phyloP scores from a whole-genome alignment of 2,797 vertebrate species.

The Platyrinchus mystaceus region DNA sequence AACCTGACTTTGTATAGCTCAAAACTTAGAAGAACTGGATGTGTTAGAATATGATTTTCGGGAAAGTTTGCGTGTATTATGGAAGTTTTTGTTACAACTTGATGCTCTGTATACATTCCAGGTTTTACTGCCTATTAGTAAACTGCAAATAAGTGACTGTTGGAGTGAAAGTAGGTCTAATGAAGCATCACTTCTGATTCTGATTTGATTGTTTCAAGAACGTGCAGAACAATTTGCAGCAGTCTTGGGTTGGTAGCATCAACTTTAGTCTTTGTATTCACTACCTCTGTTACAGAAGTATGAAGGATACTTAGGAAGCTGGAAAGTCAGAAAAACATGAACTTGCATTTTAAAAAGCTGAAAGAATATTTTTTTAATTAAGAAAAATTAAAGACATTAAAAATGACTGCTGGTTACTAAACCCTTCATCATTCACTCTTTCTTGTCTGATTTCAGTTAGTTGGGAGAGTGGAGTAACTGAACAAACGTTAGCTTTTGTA shows the following conservation, averaged over 20 bases:
- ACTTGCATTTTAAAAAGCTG: not conserved
- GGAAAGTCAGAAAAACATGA: not conserved
- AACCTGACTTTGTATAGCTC: not conserved
- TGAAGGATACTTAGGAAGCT: not conserved
- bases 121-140: not conserved
- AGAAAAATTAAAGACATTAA: not conserved
- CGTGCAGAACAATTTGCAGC: not conserved
- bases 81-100: not conserved
- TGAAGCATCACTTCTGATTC: not conserved
- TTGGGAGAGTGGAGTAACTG: not conserved
- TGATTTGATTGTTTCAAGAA: not conserved
- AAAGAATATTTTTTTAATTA: not conserved
- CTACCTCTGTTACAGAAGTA: not conserved
- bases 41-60: not conserved
- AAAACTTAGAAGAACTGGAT: not conserved
- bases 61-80: not conserved
- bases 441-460: not conserved
- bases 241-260: not conserved
- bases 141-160: not conserved
- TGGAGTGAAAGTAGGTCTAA: not conserved
- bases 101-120: not conserved
- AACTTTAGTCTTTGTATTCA: not conserved
- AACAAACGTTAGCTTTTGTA: not conserved
- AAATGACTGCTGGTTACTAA: not conserved
- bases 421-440: not conserved